Base-by-base conservation (phyloP, 2,113 vertebrate species). In the Amia ocellicauda region DNA sequence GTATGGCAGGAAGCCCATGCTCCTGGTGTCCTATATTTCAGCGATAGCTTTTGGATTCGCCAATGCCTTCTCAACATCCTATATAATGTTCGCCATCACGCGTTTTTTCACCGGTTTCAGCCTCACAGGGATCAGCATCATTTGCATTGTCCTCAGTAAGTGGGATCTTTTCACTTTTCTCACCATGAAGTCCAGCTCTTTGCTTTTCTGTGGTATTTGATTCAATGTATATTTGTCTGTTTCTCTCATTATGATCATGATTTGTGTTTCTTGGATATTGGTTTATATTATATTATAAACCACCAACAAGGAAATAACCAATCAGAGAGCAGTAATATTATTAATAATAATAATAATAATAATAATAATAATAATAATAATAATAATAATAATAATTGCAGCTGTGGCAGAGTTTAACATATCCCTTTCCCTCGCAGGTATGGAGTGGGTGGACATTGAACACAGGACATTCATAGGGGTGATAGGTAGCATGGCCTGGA, bases 101-200 rank as follows among this genome's bases (percentile, higher is more conserved):
- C 72, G 88, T 73, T 89, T 89, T 72, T 77, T 85, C 72, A 89
- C 88, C 0, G 87, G 88, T 3, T 81, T 90, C 45, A 73, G 73
- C 65, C 82, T 89, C 66, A 87, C 78, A 2, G 88, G 88, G 68
- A 85, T 85, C 17, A 23, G 80, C 74, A 87, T 89, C 11, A 49
- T 87, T 47, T 78, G 83, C 45, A 2, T 68, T 19, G 83, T 85
- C 20, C 83, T 90, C 10, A 79, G 88, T 89, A 53, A 87, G 84
- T 56, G 51, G n/a, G n/a, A n/a, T n/a, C 8, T 26, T n/a, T 3
- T 24, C 61, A 26, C 29, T 5, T 42, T 14, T 0, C 36, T 36
- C 27, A 56, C 11, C 47, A 10, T 41, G 19, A n/a, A n/a, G n/a
- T n/a, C n/a, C n/a, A n/a, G n/a, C n/a, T n/a, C n/a, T n/a, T n/a